Percentiles rank a stretch among this genome's conserved stretches.
Conservation (phyloP, 2,888 invertebrate species). For the Coenonympha arcania region DNA sequence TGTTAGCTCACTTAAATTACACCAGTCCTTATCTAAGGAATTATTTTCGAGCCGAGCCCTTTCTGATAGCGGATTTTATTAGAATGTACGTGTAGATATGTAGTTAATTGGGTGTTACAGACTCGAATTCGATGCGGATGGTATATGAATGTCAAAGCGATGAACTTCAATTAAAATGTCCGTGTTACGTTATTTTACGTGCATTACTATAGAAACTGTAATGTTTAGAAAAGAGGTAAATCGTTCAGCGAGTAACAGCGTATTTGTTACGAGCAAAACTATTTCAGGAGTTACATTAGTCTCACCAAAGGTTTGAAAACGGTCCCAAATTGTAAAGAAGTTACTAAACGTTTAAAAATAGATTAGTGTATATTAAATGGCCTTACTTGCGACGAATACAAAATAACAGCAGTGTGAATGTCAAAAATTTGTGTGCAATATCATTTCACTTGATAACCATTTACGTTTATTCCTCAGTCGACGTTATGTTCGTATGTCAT, state of each 20-base stretch:
- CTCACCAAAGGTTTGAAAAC: slow-evolving; percentile 67
- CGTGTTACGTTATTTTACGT: slow-evolving; percentile 72
- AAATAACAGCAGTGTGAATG: slow-evolving; percentile 73
- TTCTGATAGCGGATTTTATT: slow-evolving; percentile 68
- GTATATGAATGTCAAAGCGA: slow-evolving; percentile 74
- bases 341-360: slow-evolving; percentile 75
- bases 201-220: slow-evolving; percentile 58
- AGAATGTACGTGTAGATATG: slow-evolving; percentile 56
- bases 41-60: slow-evolving; percentile 64
- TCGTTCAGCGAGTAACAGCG: slow-evolving; percentile 56
- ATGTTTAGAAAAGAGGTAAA: slow-evolving; percentile 39
- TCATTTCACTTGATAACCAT: slow-evolving; percentile 72
- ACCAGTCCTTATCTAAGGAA: slow-evolving; percentile 64
- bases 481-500: slow-evolving; percentile 66
- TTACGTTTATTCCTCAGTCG: slow-evolving; percentile 61
- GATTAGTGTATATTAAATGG: slow-evolving; percentile 75
- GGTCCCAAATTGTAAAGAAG: slow-evolving; percentile 71
- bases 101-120: slow-evolving; percentile 66
- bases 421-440: slow-evolving; percentile 73
- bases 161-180: slow-evolving; percentile 73
- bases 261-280: slow-evolving; percentile 65
- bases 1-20: slow-evolving; percentile 61
- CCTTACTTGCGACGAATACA: slow-evolving; percentile 75
- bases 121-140: slow-evolving; percentile 65
- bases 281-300: slow-evolving; percentile 62